Percentiles rank a stretch among this genome's conserved stretches.
Conservation (phyloP, 1,140 invertebrate genomes). For the Halesus radiatus region DNA sequence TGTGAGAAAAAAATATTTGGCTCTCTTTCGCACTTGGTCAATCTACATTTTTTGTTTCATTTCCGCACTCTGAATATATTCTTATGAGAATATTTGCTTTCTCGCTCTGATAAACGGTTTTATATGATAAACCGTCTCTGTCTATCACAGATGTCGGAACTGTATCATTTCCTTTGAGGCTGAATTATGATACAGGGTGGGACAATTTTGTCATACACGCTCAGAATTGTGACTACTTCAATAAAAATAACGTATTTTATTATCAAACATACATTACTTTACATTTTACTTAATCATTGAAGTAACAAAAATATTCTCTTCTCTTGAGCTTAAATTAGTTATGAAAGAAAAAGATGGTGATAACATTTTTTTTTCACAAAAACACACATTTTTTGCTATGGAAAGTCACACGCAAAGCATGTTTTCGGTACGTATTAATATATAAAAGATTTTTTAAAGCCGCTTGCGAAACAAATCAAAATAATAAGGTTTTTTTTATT, state of each 20-base stretch:
- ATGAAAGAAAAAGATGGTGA: too few species aligned
- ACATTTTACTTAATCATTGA: neutral
- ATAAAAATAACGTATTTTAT: too few species aligned
- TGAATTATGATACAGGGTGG: neutral
- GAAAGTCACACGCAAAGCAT: too few species aligned
- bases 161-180: slow-evolving; percentile 24
- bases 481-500: too few species aligned
- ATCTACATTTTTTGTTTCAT: slow-evolving; percentile 39
- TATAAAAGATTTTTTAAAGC: too few species aligned
- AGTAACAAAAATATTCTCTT: too few species aligned
- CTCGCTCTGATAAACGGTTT: neutral
- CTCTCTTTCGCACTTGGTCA: slow-evolving; percentile 15
- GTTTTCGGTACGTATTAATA: too few species aligned
- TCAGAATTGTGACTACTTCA: neutral
- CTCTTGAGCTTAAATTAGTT: too few species aligned
- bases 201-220: neutral
- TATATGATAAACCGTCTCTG: neutral
- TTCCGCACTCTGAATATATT: slow-evolving; percentile 8
- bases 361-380: too few species aligned
- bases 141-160: slow-evolving; percentile 10
- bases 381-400: too few species aligned
- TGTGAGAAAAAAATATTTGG: neutral
- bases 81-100: slow-evolving; percentile 29
- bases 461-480: too few species aligned
- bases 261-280: too few species aligned